phyloP scores from a whole-genome alignment of 2,797 vertebrate genomes.

The Spinibarbus caldwelli region DNA sequence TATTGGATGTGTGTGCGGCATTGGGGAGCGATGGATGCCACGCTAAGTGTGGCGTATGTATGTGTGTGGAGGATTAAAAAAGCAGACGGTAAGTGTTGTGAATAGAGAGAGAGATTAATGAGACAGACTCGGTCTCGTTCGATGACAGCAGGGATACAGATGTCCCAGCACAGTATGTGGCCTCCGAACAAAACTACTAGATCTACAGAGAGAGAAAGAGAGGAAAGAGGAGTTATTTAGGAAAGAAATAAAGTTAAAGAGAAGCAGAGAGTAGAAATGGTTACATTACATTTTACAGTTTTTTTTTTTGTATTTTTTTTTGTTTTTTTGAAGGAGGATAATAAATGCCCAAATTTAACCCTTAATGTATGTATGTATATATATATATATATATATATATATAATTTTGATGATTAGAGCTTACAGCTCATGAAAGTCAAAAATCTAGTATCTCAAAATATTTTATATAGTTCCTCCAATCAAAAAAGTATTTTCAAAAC shows the following conservation, averaged over 20 bases:
- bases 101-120: conserved; percentile 52
- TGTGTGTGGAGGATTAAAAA: conserved; percentile 47
- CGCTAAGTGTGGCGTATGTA: conserved; percentile 20
- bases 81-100: conserved; percentile 46
- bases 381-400: no score
- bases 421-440: no score
- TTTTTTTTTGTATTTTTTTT: background rate
- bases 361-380: no score
- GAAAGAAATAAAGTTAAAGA: background rate
- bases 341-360: no score
- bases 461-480: no score
- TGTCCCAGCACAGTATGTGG: conserved; percentile 46
- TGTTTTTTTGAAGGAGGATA: no score
- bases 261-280: conserved; percentile 3
- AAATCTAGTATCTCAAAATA: no score
- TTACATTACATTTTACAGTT: conserved; percentile 9
- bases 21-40: conserved; percentile 28
- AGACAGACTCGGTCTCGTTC: conserved; percentile 36
- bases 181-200: conserved; percentile 37
- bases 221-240: background rate
- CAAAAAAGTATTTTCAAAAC: no score
- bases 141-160: conserved; percentile 46
- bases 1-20: conserved; percentile 1
- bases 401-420: no score
- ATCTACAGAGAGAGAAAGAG: background rate